These are phyloP conservation scores for Oryctes rhinoceros DNA, from an alignment of 1,140 invertebrate genomes.

Conservation along the genomic window DNA sequence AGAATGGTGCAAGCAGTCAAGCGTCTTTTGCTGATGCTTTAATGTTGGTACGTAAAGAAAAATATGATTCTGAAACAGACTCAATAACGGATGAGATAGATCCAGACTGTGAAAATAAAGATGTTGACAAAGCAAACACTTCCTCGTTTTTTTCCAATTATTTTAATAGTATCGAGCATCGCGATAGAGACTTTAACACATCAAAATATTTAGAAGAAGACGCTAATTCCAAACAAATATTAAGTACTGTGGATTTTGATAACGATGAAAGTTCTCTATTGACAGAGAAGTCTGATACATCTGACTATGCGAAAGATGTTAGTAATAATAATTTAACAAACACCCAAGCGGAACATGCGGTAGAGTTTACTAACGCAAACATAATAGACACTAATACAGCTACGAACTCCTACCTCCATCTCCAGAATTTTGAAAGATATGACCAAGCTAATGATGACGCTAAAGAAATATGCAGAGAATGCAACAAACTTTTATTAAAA, in stretches of 20 bases:
- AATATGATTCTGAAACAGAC: conserved; percentile 40
- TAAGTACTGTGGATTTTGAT: neutral
- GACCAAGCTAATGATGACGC: neutral
- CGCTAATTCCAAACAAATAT: neutral
- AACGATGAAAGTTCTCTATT: neutral
- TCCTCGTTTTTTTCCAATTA: conserved; percentile 63
- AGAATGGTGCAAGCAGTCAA: neutral
- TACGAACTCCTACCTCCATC: neutral
- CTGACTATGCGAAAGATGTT: neutral
- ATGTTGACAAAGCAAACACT: neutral
- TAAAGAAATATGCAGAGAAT: conserved; percentile 62
- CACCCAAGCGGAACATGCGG: neutral
- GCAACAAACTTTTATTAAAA: conserved; percentile 63
- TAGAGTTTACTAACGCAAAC: neutral
- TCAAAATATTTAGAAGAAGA: conserved; percentile 47
- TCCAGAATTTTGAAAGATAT: neutral
- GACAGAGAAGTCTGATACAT: neutral
- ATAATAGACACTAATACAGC: neutral
- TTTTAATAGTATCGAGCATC: conserved; percentile 53
- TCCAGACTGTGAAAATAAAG: neutral
- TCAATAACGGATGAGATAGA: conserved; percentile 42
- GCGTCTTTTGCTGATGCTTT: neutral
- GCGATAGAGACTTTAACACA: conserved; percentile 49
- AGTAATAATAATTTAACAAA: conserved; percentile 10
- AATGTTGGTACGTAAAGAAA: neutral